Evolutionary conservation across 2,113 vertebrate genomes (phyloP).

Genomic region (Protobothrops mucrosquamatus): DNA sequence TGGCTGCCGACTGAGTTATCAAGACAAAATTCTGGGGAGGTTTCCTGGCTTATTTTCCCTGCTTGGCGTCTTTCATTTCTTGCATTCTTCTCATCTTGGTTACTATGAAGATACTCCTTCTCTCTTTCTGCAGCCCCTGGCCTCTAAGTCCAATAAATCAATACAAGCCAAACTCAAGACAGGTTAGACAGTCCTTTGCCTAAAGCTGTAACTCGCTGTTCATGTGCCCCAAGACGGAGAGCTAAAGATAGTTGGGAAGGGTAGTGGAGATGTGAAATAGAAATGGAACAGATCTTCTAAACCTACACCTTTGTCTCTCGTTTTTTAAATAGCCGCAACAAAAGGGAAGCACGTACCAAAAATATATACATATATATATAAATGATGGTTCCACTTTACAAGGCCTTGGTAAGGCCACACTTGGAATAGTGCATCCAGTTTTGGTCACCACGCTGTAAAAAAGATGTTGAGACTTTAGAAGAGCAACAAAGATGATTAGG

Average conservation of each 20-base stretch:
- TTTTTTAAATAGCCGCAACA: neutral
- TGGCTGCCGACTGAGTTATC: neutral
- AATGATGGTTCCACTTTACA: no score
- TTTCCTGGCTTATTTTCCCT: constrained; percentile 27
- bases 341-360: neutral
- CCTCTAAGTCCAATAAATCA: constrained; percentile 31
- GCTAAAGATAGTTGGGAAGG: neutral
- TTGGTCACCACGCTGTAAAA: no score
- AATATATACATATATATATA: neutral
- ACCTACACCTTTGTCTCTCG: neutral
- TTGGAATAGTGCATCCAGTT: no score
- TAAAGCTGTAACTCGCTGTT: neutral
- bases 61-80: constrained; percentile 29
- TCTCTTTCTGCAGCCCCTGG: neutral
- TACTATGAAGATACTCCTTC: constrained; percentile 24
- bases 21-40: neutral
- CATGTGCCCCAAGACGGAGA: neutral
- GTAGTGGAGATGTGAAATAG: neutral
- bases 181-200: constrained; percentile 33
- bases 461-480: no score
- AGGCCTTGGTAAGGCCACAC: no score
- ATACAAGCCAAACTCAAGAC: constrained; percentile 27
- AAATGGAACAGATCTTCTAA: neutral
- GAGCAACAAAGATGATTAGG: no score
- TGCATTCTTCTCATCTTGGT: constrained; percentile 23